Base-by-base conservation (phyloP, 2,113 vertebrate genomes). In the Elephantulus edwardii region DNA sequence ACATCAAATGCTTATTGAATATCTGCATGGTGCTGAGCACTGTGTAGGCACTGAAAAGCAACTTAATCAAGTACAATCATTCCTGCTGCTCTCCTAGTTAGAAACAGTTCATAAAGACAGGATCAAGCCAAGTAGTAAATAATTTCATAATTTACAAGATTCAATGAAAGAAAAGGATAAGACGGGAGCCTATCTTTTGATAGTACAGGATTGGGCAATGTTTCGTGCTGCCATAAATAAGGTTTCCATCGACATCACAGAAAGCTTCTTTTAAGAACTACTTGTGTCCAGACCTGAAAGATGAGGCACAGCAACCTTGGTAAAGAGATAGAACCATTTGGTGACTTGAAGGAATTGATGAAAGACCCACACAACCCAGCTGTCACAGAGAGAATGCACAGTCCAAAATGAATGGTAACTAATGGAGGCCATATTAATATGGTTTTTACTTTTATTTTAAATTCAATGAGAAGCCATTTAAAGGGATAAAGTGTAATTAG, bases 51-150 rank as follows among this genome's bases (percentile, higher is more conserved):
- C 38, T 42, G 16, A 42, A n/a, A 3, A 38, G 40, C 56, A 76
- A 4, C 83, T 46, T 50, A 33, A 77, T 26, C 35, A 50, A 1
- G n/a, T 12, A 8, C 20, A 40, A 66, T 81, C n/a, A 14, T 20
- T 19, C 22, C 52, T 68, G 3, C 24, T 12, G 6, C 64, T 38
- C 17, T 42, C 24, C 35, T 30, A 38, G 30, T 71, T 91, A 30
- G 28, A 89, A 33, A 56, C 35, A 70, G 28, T 64, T 77, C 20
- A 10, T 86, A 77, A 83, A 56, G 48, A 74, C 35, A 30, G 50
- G 75, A 90, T 56, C 46, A 83, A 83, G 60, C 76, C 81, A 81
- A 77, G 10, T 60, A 24, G 14, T 10, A 88, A 77, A 81, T 56
- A 22, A 71, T 46, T 14, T 35, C 35, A 2, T 54, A 77, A 58